phyloP scores from a whole-genome alignment of 2,888 invertebrate genomes.

The Didymodactylos carnosus region DNA sequence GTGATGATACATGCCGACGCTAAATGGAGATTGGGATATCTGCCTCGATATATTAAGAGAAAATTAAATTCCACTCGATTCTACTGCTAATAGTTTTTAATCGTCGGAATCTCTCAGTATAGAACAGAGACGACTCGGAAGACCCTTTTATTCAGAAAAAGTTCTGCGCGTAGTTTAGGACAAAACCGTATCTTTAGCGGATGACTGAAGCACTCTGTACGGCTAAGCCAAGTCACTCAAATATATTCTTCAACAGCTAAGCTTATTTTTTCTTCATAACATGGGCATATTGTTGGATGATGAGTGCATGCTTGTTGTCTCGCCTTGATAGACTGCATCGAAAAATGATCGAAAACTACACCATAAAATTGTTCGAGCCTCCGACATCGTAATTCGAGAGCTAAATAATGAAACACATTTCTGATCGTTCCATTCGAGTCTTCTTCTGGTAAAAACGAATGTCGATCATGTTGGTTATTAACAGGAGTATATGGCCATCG shows the following conservation, averaged over 20 bases:
- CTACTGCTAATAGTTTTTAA: too few species aligned
- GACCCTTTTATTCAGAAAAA: too few species aligned
- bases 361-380: neutral
- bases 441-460: neutral
- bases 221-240: too few species aligned
- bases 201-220: too few species aligned
- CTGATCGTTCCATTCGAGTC: neutral
- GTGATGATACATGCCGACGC: too few species aligned
- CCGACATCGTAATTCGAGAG: neutral
- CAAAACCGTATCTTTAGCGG: too few species aligned
- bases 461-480: neutral
- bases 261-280: neutral
- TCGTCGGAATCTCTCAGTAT: too few species aligned
- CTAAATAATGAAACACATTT: neutral
- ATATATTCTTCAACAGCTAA: neutral
- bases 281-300: neutral
- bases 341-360: neutral
- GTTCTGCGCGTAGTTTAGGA: too few species aligned
- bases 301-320: neutral
- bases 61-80: too few species aligned
- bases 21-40: too few species aligned
- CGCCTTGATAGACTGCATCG: neutral
- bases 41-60: too few species aligned
- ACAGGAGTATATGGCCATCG: neutral
- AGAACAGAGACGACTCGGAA: too few species aligned